Conservation (phyloP, 2,113 vertebrate species). For the Tragelaphus buxtoni region DNA sequence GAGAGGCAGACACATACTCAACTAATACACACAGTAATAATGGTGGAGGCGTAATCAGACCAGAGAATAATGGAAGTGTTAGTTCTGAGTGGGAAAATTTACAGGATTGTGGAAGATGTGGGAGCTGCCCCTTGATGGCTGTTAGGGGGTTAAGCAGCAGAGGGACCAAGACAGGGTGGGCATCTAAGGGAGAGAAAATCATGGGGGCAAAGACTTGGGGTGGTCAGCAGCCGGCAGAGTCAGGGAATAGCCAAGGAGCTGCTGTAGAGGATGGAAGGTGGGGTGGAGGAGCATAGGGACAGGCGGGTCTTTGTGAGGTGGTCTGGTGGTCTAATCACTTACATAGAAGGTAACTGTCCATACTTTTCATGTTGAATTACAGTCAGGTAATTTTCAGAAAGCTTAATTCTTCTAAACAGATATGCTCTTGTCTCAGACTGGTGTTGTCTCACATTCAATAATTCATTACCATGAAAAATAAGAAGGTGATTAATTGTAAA, state of each 20-base stretch:
- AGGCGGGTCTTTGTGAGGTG: not conserved
- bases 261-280: too few relatives aligned
- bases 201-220: not conserved
- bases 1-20: not conserved
- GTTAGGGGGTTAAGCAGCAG: not conserved
- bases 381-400: not conserved
- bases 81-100: not conserved
- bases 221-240: not conserved
- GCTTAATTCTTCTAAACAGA: not conserved
- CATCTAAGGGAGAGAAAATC: not conserved
- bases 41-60: not conserved
- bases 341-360: not conserved
- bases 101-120: not conserved
- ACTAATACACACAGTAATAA: not conserved
- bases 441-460: not conserved
- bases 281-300: not conserved
- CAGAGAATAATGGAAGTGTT: not conserved
- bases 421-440: not conserved
- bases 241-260: not conserved
- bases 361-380: not conserved
- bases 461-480: not conserved
- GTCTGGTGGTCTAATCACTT: not conserved
- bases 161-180: not conserved
- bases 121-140: not conserved
- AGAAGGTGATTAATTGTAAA: not conserved